A percentile compares a stretch with the other conserved stretches of the same genome.
phyloP scores from a whole-genome alignment of 2,113 vertebrate genomes.

The Crotalus viridis region DNA sequence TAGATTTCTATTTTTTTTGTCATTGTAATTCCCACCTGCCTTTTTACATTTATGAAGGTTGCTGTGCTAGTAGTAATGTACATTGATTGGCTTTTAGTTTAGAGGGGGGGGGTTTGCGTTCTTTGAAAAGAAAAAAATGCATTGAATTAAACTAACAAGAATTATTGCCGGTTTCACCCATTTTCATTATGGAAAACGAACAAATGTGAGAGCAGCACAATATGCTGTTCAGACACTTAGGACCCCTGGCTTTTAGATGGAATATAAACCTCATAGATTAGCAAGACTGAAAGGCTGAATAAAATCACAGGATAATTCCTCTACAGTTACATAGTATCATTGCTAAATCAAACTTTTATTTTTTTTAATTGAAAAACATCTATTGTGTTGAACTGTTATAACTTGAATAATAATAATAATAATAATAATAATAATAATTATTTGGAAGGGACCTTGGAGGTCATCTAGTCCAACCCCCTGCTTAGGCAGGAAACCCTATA shows the following conservation, averaged over 20 bases:
- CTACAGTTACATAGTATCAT: not conserved
- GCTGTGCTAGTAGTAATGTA: not conserved
- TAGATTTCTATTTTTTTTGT: constrained; percentile 12
- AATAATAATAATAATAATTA: no score
- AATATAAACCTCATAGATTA: not conserved
- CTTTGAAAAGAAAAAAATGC: not conserved
- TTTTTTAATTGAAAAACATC: not conserved
- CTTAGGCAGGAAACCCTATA: no score
- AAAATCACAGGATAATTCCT: not conserved
- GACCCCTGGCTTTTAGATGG: not conserved
- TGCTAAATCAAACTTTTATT: not conserved
- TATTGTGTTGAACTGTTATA: not conserved
- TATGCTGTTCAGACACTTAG: not conserved
- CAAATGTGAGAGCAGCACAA: not conserved
- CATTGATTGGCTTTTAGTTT: not conserved
- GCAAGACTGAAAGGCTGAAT: not conserved
- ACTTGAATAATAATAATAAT: not conserved
- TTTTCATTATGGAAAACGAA: not conserved
- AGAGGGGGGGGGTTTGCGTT: not conserved
- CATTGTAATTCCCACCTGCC: constrained; percentile 22
- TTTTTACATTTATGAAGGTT: not conserved
- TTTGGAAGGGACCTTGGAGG: no score
- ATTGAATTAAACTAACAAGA: not conserved
- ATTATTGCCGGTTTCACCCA: not conserved
- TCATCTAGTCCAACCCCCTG: no score